These are phyloP conservation scores for Empis stercorea DNA, from an alignment of 2,888 invertebrate genomes.

Conservation along the genomic window DNA sequence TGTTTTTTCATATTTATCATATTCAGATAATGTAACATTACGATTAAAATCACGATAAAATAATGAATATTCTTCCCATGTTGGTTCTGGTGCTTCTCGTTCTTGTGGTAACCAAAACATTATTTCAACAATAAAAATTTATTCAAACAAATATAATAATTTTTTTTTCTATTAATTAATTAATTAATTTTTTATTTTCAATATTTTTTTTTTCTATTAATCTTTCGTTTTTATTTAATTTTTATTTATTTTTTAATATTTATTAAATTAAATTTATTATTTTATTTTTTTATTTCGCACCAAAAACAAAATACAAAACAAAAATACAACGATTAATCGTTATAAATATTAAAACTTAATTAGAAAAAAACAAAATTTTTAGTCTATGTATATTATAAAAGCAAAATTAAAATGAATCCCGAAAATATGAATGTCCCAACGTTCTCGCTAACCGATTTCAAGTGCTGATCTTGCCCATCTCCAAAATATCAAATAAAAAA, in stretches of 20 bases:
- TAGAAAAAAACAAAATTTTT: constrained; percentile 6
- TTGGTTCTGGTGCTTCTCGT: constrained; percentile 37
- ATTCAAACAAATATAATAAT: background rate
- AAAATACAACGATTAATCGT: too few relatives aligned
- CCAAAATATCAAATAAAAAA: too few relatives aligned
- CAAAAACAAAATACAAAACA: too few relatives aligned
- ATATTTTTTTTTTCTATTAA: constrained; percentile 6
- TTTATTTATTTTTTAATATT: too few relatives aligned
- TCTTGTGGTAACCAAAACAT: constrained; percentile 32
- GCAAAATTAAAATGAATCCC: background rate
- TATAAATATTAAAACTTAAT: constrained; percentile 5
- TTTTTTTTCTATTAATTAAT: constrained; percentile 4
- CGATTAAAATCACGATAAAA: constrained; percentile 34
- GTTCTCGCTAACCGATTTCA: too few relatives aligned
- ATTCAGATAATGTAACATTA: constrained; percentile 37
- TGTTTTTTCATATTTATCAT: constrained; percentile 33
- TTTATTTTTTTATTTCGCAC: too few relatives aligned
- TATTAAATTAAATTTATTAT: too few relatives aligned
- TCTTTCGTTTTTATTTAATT: too few relatives aligned
- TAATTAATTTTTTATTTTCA: background rate
- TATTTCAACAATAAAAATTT: constrained; percentile 19
- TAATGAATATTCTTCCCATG: constrained; percentile 38
- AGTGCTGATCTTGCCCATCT: too few relatives aligned
- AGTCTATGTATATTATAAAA: too few relatives aligned
- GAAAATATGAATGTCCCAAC: too few relatives aligned